Base-by-base conservation (phyloP, 2,888 invertebrate species). In the Sarcophaga rosellei region DNA sequence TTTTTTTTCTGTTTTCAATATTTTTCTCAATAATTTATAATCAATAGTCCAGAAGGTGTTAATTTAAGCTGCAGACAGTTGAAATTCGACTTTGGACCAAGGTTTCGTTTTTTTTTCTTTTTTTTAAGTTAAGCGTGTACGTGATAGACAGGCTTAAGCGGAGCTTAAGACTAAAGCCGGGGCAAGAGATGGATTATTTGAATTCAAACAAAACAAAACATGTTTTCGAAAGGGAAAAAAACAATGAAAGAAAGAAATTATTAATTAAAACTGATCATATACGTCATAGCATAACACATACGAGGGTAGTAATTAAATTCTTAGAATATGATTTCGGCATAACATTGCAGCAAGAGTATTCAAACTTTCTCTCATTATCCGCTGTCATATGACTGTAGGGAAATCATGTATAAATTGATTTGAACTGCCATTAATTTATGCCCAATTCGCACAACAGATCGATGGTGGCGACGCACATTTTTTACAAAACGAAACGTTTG, bases 351-450 rank as follows among this genome's bases (percentile, higher is more conserved):
- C n/a, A n/a, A n/a, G n/a, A n/a, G n/a, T n/a, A 35, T 35, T 35
- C 8, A 35, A 35, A 10, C 35, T 35, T 35, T 35, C 35, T 35
- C 10, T 35, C 35, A 35, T 35, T 35, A 35, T 10, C 8, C 2
- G 8, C 10, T 35, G 35, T 3, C 10, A 35, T 35, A 35, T 35
- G 8, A 8, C 35, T 35, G 35, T 6, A 35, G 35, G 35, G 35
- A 35, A 35, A 35, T 35, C 35, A 35, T 10, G 35, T 35, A 35
- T 6, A 35, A 53, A 53, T 15, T 53, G 53, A 15, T 53, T 35
- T 35, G 12, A 53, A 74, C 35, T 65, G 47, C 61, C 53, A 62
- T 75, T 81, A 62, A 62, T 75, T 81, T 69, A 57, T 53, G 53
- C 53, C 4, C 4, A 53, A 53, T 0, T 53, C 53, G 3, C 17